Conservation (phyloP, 2,113 vertebrate species). For the Nestor notabilis region DNA sequence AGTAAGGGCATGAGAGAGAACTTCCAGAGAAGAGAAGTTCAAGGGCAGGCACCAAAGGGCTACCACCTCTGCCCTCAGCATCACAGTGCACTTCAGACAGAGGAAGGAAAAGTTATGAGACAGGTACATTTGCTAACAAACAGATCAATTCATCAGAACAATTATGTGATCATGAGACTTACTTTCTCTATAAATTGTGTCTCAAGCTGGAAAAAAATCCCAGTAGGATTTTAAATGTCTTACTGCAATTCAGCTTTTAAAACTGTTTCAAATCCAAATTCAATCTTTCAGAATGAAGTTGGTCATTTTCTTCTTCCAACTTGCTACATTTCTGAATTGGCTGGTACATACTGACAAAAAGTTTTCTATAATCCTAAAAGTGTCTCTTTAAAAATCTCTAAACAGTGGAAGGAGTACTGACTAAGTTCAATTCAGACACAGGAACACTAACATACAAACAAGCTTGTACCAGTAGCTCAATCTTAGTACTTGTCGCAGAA, state of each 20-base stretch:
- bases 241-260: background rate
- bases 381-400: background rate
- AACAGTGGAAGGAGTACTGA: background rate
- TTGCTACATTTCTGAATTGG: background rate
- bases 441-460: background rate
- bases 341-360: background rate
- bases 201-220: background rate
- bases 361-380: fast-evolving
- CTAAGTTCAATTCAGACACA: background rate
- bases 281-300: background rate
- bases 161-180: background rate
- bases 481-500: background rate
- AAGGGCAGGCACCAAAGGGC: background rate
- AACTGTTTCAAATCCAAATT: background rate
- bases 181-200: background rate
- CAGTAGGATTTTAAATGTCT: background rate
- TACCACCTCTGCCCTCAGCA: background rate
- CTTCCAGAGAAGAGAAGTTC: background rate
- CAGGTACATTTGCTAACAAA: background rate
- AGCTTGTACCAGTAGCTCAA: fast-evolving
- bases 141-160: background rate
- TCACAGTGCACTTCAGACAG: fast-evolving
- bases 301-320: background rate
- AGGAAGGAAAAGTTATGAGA: background rate
- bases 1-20: fast-evolving